Base-by-base conservation (phyloP, 2,113 vertebrate genomes). In the Lophotis ruficrista region DNA sequence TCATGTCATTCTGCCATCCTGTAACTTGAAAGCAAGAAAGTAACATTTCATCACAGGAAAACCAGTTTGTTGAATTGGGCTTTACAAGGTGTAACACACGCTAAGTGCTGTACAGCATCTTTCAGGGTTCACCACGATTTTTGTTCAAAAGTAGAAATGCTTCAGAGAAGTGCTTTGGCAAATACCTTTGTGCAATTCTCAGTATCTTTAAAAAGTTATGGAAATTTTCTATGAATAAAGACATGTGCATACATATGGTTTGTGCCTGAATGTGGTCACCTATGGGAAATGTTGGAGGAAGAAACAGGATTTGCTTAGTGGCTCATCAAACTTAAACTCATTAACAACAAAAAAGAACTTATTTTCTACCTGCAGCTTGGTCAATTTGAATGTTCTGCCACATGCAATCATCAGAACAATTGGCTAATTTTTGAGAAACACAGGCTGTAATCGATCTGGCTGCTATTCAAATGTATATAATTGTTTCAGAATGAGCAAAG, bases 401-500 rank as follows among this genome's bases (percentile, higher is more conserved):
- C 91, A 77, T 6, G 33, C n/a, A 37, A 5, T 66, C 5, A 1
- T 51, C 51, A 86, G 91, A 95, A 80, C 0, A 2, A 70, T 25
- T 43, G 62, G 18, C 14, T 91, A 15, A 45, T 70, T 80, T 96
- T 70, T 91, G 22, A 83, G 60, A 95, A 89, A 35, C 19, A 51
- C 27, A 75, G 43, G 41, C 87, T 94, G 82, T 43, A 87, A 61
- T 66, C 0, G 0, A 7, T 56, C 76, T 97, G 96, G 93, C 90
- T 80, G 87, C 82, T 35, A 20, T 92, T 90, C 93, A 83, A 47
- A 88, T 45, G 24, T 93, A 89, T 93, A 94, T 83, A 90, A 89
- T 85, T 94, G 62, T 80, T 95, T 86, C 89, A 84, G 89, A 94
- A 75, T 83, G 87, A 97, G 87, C 53, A 85, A 95, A 94, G 75